Conservation (phyloP, 2,797 vertebrate species). For the Menidia menidia region DNA sequence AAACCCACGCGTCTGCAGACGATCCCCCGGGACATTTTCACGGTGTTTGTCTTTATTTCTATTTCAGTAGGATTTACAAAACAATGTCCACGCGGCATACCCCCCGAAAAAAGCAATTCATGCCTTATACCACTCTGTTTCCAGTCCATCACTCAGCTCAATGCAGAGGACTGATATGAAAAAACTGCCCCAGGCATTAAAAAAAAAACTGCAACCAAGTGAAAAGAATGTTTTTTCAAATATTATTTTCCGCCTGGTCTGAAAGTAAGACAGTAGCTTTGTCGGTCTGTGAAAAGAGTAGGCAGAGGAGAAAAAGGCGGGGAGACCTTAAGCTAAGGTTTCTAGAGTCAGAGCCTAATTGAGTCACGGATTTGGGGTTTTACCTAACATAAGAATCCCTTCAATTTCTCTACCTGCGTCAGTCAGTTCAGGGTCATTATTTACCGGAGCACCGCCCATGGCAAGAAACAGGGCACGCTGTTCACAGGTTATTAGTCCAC, state of each 20-base stretch:
- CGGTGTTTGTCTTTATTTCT: too few relatives aligned
- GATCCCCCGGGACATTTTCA: too few relatives aligned
- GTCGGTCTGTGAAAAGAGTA: not conserved
- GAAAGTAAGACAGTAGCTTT: not conserved
- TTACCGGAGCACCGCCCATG: not conserved
- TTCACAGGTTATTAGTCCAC: not conserved
- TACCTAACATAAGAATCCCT: too few relatives aligned
- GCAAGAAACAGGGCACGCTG: too few relatives aligned
- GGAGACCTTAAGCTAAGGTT: not conserved
- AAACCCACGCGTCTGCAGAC: too few relatives aligned
- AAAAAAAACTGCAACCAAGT: not conserved
- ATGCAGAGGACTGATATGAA: not conserved
- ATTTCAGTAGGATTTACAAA: too few relatives aligned
- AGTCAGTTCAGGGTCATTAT: not conserved
- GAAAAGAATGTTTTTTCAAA: not conserved
- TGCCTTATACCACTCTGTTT: not conserved
- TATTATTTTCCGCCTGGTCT: not conserved
- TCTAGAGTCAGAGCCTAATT: not conserved
- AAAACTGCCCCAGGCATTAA: not conserved
- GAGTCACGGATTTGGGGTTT: not conserved
- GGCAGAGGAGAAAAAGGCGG: too few relatives aligned
- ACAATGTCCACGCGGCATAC: not conserved
- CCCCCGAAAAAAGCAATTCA: not conserved
- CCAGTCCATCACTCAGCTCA: not conserved
- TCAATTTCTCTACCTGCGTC: not conserved